These are phyloP conservation scores for Dicaeum eximium DNA, from an alignment of 2,113 vertebrate genomes.

Conservation along the genomic window DNA sequence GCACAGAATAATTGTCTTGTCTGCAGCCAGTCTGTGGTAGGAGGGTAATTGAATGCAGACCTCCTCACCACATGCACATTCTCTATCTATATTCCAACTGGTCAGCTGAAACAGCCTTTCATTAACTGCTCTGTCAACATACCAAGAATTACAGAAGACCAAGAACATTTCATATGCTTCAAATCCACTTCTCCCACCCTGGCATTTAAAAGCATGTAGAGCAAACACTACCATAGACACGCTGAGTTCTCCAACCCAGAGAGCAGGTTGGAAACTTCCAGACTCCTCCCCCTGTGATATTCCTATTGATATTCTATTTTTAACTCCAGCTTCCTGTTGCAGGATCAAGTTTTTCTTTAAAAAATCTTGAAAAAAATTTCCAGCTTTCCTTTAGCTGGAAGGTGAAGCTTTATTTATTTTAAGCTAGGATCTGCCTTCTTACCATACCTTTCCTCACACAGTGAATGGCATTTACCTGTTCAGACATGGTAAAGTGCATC, in stretches of 20 bases:
- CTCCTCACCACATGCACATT: conserved; percentile 31
- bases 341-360: not conserved
- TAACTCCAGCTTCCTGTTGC: not conserved
- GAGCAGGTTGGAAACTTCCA: not conserved
- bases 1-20: conserved; percentile 31
- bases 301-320: not conserved
- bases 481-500: not conserved
- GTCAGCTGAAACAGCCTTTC: conserved; percentile 51
- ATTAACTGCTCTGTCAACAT: conserved; percentile 54
- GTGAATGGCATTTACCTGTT: not conserved
- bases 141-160: conserved; percentile 40
- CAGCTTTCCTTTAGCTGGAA: not conserved
- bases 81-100: conserved; percentile 16
- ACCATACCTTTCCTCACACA: not conserved
- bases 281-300: not conserved
- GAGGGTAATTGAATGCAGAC: conserved; percentile 37
- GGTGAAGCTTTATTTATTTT: not conserved
- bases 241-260: not conserved
- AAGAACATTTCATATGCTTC: not conserved
- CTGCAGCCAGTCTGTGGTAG: conserved; percentile 33
- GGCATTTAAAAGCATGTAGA: not conserved
- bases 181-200: not conserved
- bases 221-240: not conserved
- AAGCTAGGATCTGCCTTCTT: not conserved
- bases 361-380: not conserved